Percentiles rank a stretch among this genome's conserved stretches.
Conservation (phyloP, 1,140 invertebrate genomes). For the Harpegnathos saltator region DNA sequence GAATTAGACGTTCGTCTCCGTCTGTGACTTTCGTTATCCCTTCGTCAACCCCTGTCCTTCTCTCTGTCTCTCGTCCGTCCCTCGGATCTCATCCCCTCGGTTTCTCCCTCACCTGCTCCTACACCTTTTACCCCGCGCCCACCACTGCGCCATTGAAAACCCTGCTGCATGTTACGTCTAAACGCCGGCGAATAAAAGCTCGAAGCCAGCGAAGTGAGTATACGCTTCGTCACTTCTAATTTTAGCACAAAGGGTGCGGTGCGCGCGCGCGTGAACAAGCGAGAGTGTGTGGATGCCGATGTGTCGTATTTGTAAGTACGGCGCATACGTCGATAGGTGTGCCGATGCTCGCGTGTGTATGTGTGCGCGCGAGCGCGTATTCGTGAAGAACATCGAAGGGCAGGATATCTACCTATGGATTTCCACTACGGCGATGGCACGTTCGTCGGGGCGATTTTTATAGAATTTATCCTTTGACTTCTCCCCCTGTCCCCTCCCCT, state of each 20-base stretch:
- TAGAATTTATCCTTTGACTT: conserved; percentile 52
- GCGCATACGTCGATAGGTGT: conserved; percentile 18
- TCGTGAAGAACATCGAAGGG: conserved; percentile 52
- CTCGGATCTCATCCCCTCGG: background rate
- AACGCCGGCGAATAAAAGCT: conserved; percentile 75
- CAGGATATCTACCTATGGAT: conserved; percentile 71
- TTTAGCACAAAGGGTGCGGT: conserved; percentile 82
- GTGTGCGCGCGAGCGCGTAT: background rate
- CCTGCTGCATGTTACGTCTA: conserved; percentile 71
- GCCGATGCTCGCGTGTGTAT: conserved; percentile 14
- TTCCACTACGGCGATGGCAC: conserved; percentile 55
- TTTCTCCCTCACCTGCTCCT: background rate
- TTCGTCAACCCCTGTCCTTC: background rate
- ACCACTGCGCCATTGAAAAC: conserved; percentile 71
- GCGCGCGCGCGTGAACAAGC: conserved; percentile 19
- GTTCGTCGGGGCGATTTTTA: conserved; percentile 59
- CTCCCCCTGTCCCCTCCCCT: background rate
- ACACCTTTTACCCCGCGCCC: conserved; percentile 7
- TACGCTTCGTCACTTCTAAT: conserved; percentile 82
- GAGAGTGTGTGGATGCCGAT: conserved; percentile 37
- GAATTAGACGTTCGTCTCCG: background rate
- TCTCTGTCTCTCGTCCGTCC: background rate
- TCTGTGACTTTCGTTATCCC: conserved; percentile 19
- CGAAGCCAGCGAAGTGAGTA: conserved; percentile 79
- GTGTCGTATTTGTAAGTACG: conserved; percentile 12